Evolutionary conservation across 2,797 vertebrate genomes (phyloP), one percentile per base, ranked within the genome.

Genomic region (Sebastes taczanowskii): DNA sequence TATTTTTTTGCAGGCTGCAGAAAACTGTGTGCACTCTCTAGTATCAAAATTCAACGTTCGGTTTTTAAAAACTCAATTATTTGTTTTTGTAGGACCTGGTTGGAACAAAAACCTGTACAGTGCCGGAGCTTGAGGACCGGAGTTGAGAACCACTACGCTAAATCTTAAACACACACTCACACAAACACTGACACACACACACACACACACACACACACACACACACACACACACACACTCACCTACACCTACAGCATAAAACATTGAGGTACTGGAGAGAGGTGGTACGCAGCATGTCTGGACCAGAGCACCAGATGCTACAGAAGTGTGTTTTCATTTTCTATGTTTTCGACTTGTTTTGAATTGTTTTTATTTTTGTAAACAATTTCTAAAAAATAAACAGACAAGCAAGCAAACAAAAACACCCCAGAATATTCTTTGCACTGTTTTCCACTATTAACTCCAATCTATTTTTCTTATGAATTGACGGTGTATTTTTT

Each of bases 1-100:
- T 88, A 91, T 94, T 92, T 93, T 94, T 94, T 94, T 93, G 88
- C 92, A 95, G 91, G 90, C 91, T 95, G 92, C 87, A 93, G 91
- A 89, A 71, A 89, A 93, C 88, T 96, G 91, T 96, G 94, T 96
- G 94, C 91, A 95, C 94, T 95, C 90, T 89, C 29, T 92, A 95
- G 94, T 81, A 88, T 88, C 78, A 75, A 93, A 90, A 93, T 91
- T 88, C 89, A 91, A 94, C 88, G 78, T 91, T 92, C 90, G 77
- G 80, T 92, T 95, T 95, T 94, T 95, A 94, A 95, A 96, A 96
- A 93, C 89, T 93, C 91, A 96, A 96, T 95, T 94, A 96, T 96
- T 96, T 96, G 95, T 96, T 96, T 95, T 96, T 96, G 94, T 96
- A 96, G 95, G 96, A 96, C 96, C 96, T 96, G 95, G 96, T 96